phyloP scores from a whole-genome alignment of 2,113 vertebrate species.

The Oreotrochilus melanogaster region DNA sequence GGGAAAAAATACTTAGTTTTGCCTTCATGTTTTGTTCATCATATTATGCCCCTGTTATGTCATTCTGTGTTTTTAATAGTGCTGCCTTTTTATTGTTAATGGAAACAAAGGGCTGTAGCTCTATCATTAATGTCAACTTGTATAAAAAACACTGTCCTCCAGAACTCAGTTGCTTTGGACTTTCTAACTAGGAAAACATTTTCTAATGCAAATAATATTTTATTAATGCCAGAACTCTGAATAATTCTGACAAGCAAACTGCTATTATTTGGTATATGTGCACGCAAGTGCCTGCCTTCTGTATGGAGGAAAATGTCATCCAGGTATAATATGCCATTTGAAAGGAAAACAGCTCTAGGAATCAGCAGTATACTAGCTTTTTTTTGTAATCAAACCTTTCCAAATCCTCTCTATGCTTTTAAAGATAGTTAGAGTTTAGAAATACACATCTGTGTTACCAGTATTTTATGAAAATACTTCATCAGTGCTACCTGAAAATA shows the following conservation, averaged over 20 bases:
- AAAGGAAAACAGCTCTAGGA: constrained; percentile 35
- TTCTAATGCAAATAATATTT: constrained; percentile 63
- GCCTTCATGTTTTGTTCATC: constrained; percentile 19
- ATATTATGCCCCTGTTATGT: constrained; percentile 37
- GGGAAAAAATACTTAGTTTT: not conserved
- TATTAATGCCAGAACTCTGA: constrained; percentile 62
- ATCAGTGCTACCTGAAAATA: not conserved
- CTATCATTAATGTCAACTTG: constrained; percentile 59
- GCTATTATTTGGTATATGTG: not conserved
- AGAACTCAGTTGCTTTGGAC: constrained; percentile 30
- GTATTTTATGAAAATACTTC: not conserved
- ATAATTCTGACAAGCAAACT: constrained; percentile 56
- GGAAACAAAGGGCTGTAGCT: constrained; percentile 41
- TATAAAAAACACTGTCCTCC: constrained; percentile 42
- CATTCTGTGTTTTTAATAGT: constrained; percentile 46
- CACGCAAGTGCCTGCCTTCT: not conserved
- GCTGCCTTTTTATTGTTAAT: constrained; percentile 30
- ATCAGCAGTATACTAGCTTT: constrained; percentile 17
- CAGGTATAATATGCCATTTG: constrained; percentile 24
- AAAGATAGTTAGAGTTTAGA: constrained; percentile 62
- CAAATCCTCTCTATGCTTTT: constrained; percentile 45
- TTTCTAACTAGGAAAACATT: constrained; percentile 53
- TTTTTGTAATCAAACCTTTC: constrained; percentile 39
- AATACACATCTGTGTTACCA: not conserved
- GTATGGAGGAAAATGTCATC: constrained; percentile 6